phyloP scores from a whole-genome alignment of 2,113 vertebrate species.

The Anas platyrhynchos region DNA sequence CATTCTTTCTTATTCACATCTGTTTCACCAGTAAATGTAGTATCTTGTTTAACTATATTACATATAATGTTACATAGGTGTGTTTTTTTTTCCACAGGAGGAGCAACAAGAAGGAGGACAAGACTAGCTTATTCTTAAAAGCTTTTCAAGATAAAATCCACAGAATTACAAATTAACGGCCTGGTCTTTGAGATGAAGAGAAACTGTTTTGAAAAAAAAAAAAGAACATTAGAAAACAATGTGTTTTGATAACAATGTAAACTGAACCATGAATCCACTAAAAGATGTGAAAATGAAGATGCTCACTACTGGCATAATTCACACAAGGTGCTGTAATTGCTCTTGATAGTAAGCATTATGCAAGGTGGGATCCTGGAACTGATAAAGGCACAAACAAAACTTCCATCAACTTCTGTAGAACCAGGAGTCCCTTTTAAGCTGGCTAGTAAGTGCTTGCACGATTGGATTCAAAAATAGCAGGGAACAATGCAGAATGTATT shows the following conservation, averaged over 20 bases:
- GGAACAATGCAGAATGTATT: conserved; percentile 54
- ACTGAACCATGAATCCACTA: conserved; percentile 52
- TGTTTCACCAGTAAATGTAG: neutral
- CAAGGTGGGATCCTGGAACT: neutral
- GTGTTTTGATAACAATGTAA: conserved; percentile 11
- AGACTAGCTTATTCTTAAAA: conserved; percentile 66
- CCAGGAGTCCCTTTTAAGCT: neutral
- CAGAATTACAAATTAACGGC: neutral
- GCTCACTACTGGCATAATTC: neutral
- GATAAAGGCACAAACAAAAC: neutral
- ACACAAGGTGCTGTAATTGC: conserved; percentile 3
- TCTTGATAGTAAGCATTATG: neutral
- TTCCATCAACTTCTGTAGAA: neutral
- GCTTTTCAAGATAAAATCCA: neutral
- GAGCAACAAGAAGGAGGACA: conserved; percentile 70
- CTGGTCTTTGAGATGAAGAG: neutral
- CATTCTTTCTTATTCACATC: neutral
- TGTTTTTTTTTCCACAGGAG: conserved; percentile 27
- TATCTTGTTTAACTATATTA: neutral
- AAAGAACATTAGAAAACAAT: neutral
- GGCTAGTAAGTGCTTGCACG: neutral
- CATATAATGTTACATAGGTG: neutral
- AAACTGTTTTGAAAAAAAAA: neutral
- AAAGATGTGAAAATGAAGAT: conserved; percentile 46
- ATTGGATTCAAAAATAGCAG: conserved; percentile 36